These are phyloP conservation scores for Pandemis heparana DNA, from an alignment of 2,888 invertebrate genomes.

Conservation along the genomic window DNA sequence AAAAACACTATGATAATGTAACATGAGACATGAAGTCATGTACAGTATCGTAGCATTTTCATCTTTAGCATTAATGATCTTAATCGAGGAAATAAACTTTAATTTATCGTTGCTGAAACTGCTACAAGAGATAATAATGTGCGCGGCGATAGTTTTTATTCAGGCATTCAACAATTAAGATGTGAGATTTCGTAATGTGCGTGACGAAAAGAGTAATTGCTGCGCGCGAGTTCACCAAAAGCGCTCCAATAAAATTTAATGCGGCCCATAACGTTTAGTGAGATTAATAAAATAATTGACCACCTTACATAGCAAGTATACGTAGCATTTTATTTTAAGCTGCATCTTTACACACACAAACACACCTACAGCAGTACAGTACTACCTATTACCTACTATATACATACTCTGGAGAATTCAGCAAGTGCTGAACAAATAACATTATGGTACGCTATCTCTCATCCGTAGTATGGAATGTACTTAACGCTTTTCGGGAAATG, in stretches of 20 bases:
- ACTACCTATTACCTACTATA: not conserved
- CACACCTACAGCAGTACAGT: no score
- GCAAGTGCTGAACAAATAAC: no score
- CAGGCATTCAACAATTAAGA: constrained; percentile 33
- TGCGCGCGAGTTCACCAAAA: constrained; percentile 30
- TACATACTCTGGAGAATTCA: not conserved
- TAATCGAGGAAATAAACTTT: constrained; percentile 27
- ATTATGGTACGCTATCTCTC: not conserved
- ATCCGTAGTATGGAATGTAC: not conserved
- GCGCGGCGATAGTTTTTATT: constrained; percentile 24
- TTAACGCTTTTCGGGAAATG: not conserved
- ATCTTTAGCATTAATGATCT: constrained; percentile 32
- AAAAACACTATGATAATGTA: not conserved
- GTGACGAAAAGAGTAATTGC: constrained; percentile 40
- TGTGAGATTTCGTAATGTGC: constrained; percentile 38
- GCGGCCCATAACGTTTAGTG: constrained; percentile 23
- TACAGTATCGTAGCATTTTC: not conserved
- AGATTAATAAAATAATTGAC: constrained; percentile 28
- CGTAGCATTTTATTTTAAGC: not conserved
- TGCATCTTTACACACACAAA: not conserved
- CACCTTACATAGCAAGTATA: constrained; percentile 1
- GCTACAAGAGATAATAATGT: constrained; percentile 16
- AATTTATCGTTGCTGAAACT: constrained; percentile 33
- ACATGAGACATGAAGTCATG: constrained; percentile 3
- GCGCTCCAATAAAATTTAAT: constrained; percentile 37